Evolutionary conservation across 2,888 invertebrate genomes (phyloP).

Genomic region (Drosophila atroscutellata): DNA sequence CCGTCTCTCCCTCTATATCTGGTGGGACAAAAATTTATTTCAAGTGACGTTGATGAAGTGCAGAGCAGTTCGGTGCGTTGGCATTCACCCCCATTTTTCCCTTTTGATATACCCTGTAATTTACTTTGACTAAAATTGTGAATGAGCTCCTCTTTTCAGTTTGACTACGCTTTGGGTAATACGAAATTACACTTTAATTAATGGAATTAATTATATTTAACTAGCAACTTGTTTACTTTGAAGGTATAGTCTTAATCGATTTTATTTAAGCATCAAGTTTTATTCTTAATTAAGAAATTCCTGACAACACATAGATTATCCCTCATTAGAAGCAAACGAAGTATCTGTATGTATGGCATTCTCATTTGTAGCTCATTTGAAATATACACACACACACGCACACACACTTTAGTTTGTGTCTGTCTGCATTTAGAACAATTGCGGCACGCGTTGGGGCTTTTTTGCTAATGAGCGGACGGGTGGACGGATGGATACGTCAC

Average conservation of each 20-base stretch:
- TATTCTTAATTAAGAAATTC: conserved; percentile 7
- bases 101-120: conserved; percentile 36
- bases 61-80: conserved; percentile 43
- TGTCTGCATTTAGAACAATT: conserved; percentile 64
- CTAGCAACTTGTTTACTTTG: neutral
- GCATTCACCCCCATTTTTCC: conserved; percentile 42
- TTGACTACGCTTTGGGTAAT: rapidly evolving
- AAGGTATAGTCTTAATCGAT: neutral
- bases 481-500: conserved; percentile 55
- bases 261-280: neutral
- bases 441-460: conserved; percentile 53
- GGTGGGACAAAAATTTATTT: conserved; percentile 59
- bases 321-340: conserved; percentile 4
- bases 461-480: conserved; percentile 74
- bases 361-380: conserved; percentile 33
- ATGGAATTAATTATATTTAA: neutral
- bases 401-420: conserved; percentile 33
- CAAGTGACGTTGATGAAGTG: conserved; percentile 80
- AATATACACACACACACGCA: conserved; percentile 11
- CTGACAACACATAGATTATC: neutral
- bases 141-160: neutral
- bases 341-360: conserved; percentile 27
- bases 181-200: neutral
- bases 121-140: neutral
- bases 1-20: neutral